phyloP scores from a whole-genome alignment of 2,113 vertebrate genomes.

The Lophius piscatorius region DNA sequence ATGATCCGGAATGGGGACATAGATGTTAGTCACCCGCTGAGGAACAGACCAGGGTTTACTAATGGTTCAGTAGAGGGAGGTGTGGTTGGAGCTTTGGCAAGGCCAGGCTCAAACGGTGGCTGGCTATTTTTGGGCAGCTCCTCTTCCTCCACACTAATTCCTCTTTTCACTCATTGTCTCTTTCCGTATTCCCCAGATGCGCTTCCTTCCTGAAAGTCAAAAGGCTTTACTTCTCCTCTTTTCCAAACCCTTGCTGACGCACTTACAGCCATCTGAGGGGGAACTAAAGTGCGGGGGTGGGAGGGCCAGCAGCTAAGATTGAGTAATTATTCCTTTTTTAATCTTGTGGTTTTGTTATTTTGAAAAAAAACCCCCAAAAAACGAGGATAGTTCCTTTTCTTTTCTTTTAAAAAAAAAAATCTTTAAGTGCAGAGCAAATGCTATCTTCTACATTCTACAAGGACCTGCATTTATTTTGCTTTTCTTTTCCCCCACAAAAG shows the following conservation, averaged over 20 bases:
- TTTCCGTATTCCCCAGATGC: constrained; percentile 77
- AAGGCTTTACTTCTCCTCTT: constrained; percentile 76
- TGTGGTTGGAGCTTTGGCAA: constrained; percentile 49
- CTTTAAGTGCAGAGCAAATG: constrained; percentile 24
- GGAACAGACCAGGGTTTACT: constrained; percentile 66
- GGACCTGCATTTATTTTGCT: constrained; percentile 1
- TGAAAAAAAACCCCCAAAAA: constrained; percentile 61
- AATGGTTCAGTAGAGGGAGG: constrained; percentile 55
- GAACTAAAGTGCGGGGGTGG: constrained; percentile 56
- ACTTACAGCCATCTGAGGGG: constrained; percentile 63
- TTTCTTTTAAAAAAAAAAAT: constrained; percentile 5
- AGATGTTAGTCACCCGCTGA: constrained; percentile 57
- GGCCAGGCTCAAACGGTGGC: constrained; percentile 45
- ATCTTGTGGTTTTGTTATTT: constrained; percentile 72
- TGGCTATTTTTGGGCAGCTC: constrained; percentile 70
- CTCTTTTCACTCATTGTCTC: constrained; percentile 74
- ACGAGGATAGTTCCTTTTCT: constrained; percentile 56
- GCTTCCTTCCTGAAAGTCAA: constrained; percentile 80
- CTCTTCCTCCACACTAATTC: constrained; percentile 75
- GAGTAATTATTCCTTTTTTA: constrained; percentile 76
- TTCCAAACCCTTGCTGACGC: constrained; percentile 72
- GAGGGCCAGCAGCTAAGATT: constrained; percentile 68
- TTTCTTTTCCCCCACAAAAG: too few species aligned
- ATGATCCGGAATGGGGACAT: constrained; percentile 10
- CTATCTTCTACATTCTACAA: neutral